phyloP scores from a whole-genome alignment of 2,113 vertebrate species.

The Drymodes brunneopygia region DNA sequence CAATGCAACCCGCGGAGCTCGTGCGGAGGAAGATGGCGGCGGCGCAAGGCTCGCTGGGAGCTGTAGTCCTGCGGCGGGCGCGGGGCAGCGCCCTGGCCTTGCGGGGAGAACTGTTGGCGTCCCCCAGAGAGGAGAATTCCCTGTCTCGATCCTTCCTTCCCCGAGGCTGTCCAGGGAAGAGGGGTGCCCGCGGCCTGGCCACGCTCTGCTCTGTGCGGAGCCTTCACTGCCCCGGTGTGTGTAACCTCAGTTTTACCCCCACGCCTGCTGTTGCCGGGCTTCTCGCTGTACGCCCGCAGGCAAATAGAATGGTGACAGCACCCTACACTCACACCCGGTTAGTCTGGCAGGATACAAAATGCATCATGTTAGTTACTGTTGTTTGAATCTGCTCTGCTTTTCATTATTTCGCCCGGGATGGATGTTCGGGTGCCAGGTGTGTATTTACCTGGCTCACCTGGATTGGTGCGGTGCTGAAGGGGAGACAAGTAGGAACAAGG shows the following conservation, averaged over 20 bases:
- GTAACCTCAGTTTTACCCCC: background rate
- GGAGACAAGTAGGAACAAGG: background rate
- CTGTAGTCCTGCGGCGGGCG: background rate
- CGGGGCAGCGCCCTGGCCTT: fast-evolving
- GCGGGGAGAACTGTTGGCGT: fast-evolving
- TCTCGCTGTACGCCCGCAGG: background rate
- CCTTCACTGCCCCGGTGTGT: background rate
- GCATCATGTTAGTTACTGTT: background rate
- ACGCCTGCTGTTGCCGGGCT: fast-evolving
- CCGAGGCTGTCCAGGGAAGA: background rate
- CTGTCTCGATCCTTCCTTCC: background rate
- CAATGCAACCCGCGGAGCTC: fast-evolving
- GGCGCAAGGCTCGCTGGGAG: background rate
- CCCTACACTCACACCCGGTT: background rate
- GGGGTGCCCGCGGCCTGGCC: background rate
- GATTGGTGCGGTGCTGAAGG: background rate
- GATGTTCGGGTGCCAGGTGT: background rate
- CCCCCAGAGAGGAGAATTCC: fast-evolving
- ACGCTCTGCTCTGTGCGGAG: background rate
- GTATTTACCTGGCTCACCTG: background rate
- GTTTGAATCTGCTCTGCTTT: background rate
- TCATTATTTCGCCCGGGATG: background rate
- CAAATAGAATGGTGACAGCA: no score
- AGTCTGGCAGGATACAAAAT: background rate
- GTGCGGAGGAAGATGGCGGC: background rate